Base-by-base conservation (phyloP, 2,113 vertebrate species). In the Chloropsis hardwickii region DNA sequence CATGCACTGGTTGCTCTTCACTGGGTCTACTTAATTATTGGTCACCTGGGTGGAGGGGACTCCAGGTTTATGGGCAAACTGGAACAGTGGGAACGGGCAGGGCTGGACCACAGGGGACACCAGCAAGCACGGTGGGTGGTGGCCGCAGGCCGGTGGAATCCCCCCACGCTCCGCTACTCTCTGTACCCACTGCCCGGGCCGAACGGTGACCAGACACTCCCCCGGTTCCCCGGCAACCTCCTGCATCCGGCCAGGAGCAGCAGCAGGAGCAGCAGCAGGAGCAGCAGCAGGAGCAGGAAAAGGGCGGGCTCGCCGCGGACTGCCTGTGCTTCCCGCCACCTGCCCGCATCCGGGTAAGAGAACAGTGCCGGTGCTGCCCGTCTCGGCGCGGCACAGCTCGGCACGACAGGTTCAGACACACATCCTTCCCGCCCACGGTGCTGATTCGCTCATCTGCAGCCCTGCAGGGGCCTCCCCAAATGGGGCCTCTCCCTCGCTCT, bases 61-160 rank as follows among this genome's bases (percentile, higher is more conserved):
- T 44, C 4, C 18, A 8, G n/a, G 10, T 35, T 56, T 35, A 31
- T 1, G 8, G 27, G 23, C 28, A 39, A 29, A n/a, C 2, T 4
- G 19, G 19, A 80, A 18, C 25, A 15, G 16, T 5, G 17, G 37
- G 15, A 50, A 57, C 0, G 2, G 10, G 39, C 37, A 51, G 15
- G 9, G 5, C 31, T 11, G 58, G 67, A 42, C 11, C 57, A 8
- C 17, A 60, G 9, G 3, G 6, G 10, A 45, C 54, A 42, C 11
- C 14, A 27, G 16, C 1, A 1, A 67, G 25, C 9, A 40, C 1
- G 0, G 11, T 6, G 25, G 17, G 33, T 18, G 13, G 22, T 21
- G 24, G 45, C 21, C 1, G 1, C 1, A 1, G 18, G 14, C 9
- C 2, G 1, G 7, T 22, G 35, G 12, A 53, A 21, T n/a, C 2